A percentile compares a stretch with the other conserved stretches of the same genome.
These are phyloP conservation scores for Borostomias antarcticus DNA, from an alignment of 2,797 vertebrate genomes.

Conservation along the genomic window DNA sequence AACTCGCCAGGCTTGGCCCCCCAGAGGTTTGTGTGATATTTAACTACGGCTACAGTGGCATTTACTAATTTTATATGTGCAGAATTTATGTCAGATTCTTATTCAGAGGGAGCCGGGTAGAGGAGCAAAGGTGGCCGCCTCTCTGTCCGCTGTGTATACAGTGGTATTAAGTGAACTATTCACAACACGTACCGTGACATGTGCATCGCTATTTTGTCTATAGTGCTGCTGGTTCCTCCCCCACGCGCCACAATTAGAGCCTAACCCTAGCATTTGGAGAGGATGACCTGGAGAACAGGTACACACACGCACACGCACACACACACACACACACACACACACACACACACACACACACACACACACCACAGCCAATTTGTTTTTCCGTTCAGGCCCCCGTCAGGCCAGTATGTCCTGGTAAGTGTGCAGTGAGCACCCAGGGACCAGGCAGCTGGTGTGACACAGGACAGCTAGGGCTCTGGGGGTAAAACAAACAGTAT, in stretches of 20 bases:
- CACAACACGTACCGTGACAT: conserved; percentile 82
- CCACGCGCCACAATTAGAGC: conserved; percentile 82
- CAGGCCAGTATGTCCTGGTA: conserved; percentile 1
- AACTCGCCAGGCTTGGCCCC: conserved; percentile 66
- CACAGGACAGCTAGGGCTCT: no score
- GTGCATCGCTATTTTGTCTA: conserved; percentile 78
- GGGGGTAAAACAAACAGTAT: neutral
- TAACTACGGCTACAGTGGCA: conserved; percentile 88
- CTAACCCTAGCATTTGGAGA: conserved; percentile 80
- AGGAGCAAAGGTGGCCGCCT: conserved; percentile 81
- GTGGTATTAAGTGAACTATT: conserved; percentile 86
- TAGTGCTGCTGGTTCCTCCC: conserved; percentile 64
- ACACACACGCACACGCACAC: conserved; percentile 9
- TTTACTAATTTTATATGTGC: conserved; percentile 90
- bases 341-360: neutral
- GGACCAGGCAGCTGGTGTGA: neutral
- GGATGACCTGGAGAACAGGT: conserved; percentile 48
- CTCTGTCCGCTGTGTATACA: conserved; percentile 83
- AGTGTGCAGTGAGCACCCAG: neutral
- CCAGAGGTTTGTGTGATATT: conserved; percentile 82
- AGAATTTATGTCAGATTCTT: conserved; percentile 87
- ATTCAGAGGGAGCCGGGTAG: conserved; percentile 80
- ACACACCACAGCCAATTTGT: conserved; percentile 16
- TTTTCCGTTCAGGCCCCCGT: conserved; percentile 15
- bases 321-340: conserved; percentile 9